Percentiles rank a stretch among this genome's conserved stretches.
phyloP scores from a whole-genome alignment of 1,140 invertebrate species.

The Triops longicaudatus region DNA sequence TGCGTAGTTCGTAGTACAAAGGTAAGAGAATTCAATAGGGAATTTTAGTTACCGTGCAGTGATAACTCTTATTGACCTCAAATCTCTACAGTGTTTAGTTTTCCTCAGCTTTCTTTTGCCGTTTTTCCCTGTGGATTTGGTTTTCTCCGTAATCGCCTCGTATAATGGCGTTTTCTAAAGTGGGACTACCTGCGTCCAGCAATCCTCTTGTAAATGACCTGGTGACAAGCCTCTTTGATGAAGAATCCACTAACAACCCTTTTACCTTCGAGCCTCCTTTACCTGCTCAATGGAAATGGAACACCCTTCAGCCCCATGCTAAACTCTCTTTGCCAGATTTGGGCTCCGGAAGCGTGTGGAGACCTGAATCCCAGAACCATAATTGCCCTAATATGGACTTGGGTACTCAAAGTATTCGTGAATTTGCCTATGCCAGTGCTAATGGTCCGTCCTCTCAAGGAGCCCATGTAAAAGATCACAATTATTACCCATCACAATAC shows the following conservation, averaged over 20 bases:
- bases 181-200: neutral
- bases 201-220: slow-evolving; percentile 6
- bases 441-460: neutral
- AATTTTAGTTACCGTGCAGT: no score
- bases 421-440: neutral
- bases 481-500: neutral
- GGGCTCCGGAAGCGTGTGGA: neutral
- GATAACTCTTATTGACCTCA: no score
- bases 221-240: neutral
- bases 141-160: neutral
- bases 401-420: neutral
- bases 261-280: neutral
- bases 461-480: neutral
- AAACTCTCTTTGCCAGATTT: neutral
- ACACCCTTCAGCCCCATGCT: neutral
- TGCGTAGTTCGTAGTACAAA: neutral
- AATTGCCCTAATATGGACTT: neutral
- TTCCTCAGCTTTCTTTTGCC: no score
- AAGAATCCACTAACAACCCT: neutral
- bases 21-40: neutral
- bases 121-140: neutral
- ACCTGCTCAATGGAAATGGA: neutral
- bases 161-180: slow-evolving; percentile 1
- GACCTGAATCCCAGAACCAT: neutral
- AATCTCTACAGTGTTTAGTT: no score